Conservation (phyloP, 2,113 vertebrate species). For the Cynoglossus semilaevis region DNA sequence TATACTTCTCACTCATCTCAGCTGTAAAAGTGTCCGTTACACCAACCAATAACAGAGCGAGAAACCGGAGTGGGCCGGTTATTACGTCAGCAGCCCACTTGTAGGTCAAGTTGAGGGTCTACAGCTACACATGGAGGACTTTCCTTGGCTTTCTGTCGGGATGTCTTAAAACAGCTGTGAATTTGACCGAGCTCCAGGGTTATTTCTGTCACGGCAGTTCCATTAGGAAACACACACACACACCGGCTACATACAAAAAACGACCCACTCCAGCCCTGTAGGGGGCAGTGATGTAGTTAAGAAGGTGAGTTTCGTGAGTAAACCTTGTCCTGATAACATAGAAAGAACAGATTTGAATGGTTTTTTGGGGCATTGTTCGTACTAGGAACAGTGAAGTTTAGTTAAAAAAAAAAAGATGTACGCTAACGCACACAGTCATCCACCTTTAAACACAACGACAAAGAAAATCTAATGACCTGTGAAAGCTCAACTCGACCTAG, state of each 20-base stretch:
- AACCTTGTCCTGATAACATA: too few species aligned
- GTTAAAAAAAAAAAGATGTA: too few species aligned
- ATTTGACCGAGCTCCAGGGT: constrained; percentile 47
- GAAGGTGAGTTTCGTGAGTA: too few species aligned
- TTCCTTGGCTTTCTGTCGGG: constrained; percentile 31
- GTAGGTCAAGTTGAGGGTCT: constrained; percentile 53
- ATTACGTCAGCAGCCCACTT: constrained; percentile 34
- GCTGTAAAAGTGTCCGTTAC: constrained; percentile 25
- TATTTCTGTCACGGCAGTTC: constrained; percentile 57
- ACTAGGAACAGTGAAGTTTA: too few species aligned
- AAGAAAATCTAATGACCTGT: constrained; percentile 32
- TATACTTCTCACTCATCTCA: too few species aligned
- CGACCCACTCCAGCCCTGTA: too few species aligned
- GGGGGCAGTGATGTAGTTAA: too few species aligned
- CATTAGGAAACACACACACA: constrained; percentile 43
- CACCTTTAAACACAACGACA: constrained; percentile 16
- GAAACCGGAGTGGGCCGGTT: constrained; percentile 30
- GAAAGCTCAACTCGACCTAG: constrained; percentile 18
- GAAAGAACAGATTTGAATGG: too few species aligned
- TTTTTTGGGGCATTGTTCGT: too few species aligned
- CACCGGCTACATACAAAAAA: not conserved
- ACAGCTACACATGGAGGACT: constrained; percentile 32
- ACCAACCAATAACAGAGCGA: constrained; percentile 3
- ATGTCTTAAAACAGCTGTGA: constrained; percentile 50
- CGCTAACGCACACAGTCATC: constrained; percentile 12